These are phyloP conservation scores for Gnatocerus cornutus DNA, from an alignment of 2,888 invertebrate species.

Conservation along the genomic window DNA sequence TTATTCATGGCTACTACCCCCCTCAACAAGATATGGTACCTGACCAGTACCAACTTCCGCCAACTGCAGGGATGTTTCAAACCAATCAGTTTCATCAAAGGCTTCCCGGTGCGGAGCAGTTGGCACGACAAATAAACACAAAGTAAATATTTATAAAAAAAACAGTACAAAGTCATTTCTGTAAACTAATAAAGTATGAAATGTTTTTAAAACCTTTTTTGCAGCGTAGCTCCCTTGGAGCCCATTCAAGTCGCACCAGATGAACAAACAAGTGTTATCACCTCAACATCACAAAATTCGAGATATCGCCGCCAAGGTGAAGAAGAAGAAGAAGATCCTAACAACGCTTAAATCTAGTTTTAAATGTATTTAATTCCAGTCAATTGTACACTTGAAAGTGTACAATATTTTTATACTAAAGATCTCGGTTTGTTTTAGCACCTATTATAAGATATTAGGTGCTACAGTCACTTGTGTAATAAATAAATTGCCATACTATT, in stretches of 20 bases:
- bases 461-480: background rate
- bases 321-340: constrained; percentile 52
- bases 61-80: constrained; percentile 42
- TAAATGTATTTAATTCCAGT: background rate
- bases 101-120: constrained; percentile 51
- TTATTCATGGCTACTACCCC: constrained; percentile 47
- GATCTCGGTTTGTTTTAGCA: background rate
- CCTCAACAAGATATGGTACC: constrained; percentile 46
- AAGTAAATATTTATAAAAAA: constrained; percentile 42
- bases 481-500: constrained; percentile 7
- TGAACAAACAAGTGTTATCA: constrained; percentile 68
- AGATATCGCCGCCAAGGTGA: constrained; percentile 55
- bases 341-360: constrained; percentile 12
- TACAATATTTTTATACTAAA: background rate
- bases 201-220: constrained; percentile 15
- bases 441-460: background rate
- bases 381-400: background rate
- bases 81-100: constrained; percentile 43
- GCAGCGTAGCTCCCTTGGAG: constrained; percentile 76
- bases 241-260: constrained; percentile 69
- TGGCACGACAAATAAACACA: constrained; percentile 45
- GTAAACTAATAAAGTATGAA: too few relatives aligned
- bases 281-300: constrained; percentile 63
- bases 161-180: background rate
- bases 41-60: constrained; percentile 58